Conservation (phyloP, 2,888 invertebrate species). For the Hirtodrosophila duncani region DNA sequence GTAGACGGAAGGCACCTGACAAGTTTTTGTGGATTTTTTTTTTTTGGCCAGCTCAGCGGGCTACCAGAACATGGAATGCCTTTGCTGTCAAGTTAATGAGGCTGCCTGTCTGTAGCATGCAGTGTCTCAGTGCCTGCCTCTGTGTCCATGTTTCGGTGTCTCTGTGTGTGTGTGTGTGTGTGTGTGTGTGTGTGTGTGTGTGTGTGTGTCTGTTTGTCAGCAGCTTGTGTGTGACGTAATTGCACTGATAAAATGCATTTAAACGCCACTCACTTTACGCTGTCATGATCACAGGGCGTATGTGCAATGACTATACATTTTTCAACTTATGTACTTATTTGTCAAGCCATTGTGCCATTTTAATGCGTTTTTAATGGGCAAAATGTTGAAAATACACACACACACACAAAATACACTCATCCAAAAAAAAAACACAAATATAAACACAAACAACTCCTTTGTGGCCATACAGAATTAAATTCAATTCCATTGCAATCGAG, state of each 20-base stretch:
- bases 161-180: conserved; percentile 22
- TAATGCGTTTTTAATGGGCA: conserved; percentile 69
- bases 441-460: no score
- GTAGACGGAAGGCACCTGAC: conserved; percentile 16
- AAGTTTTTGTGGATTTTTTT: conserved; percentile 4
- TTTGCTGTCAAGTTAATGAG: conserved; percentile 46
- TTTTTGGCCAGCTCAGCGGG: conserved; percentile 2
- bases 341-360: conserved; percentile 61
- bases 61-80: background rate
- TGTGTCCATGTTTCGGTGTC: conserved; percentile 14
- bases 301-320: conserved; percentile 46
- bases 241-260: conserved; percentile 59
- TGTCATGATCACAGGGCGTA: conserved; percentile 38
- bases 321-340: conserved; percentile 65
- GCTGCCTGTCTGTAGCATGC: conserved; percentile 33
- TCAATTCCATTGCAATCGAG: conserved; percentile 45
- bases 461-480: no score
- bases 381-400: conserved; percentile 51
- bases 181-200: background rate
- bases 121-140: conserved; percentile 18
- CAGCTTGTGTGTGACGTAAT: conserved; percentile 40
- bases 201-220: conserved; percentile 25
- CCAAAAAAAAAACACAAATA: no score
- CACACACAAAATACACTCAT: no score
- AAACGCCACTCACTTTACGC: conserved; percentile 25